These are phyloP conservation scores for Thymelicus lineola DNA, from an alignment of 2,888 invertebrate genomes.

Conservation along the genomic window DNA sequence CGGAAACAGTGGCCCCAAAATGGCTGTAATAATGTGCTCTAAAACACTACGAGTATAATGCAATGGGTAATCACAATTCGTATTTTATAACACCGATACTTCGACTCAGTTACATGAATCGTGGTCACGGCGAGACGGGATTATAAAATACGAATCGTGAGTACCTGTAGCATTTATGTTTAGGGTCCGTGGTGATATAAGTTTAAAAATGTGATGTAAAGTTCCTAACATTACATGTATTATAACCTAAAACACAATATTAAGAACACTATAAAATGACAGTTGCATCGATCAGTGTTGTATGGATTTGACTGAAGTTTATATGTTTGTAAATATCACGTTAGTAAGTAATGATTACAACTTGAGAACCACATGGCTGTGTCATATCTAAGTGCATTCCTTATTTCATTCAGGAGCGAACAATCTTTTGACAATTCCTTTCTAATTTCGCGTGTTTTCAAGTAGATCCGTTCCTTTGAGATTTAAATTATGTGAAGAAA, in stretches of 20 bases:
- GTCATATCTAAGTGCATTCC: constrained; percentile 79
- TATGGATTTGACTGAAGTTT: constrained; percentile 40
- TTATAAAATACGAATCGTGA: no score
- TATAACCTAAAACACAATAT: constrained; percentile 29
- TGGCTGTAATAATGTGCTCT: constrained; percentile 40
- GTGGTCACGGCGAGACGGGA: no score
- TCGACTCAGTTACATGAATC: no score
- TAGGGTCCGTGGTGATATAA: no score
- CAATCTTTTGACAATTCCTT: constrained; percentile 71
- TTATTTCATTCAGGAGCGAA: constrained; percentile 61
- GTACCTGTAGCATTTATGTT: no score
- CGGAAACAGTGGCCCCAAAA: constrained; percentile 59
- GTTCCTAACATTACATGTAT: constrained; percentile 48
- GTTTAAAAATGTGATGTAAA: constrained; percentile 25
- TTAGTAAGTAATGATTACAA: constrained; percentile 15
- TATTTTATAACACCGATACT: no score
- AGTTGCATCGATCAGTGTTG: constrained; percentile 35
- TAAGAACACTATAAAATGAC: constrained; percentile 14
- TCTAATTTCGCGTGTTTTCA: constrained; percentile 62
- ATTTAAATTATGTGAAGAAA: constrained; percentile 50
- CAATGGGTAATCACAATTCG: no score
- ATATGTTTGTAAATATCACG: constrained; percentile 26
- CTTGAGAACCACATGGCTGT: constrained; percentile 61
- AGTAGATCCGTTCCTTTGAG: constrained; percentile 52
- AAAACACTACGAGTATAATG: no score